Evolutionary conservation across 2,797 vertebrate genomes (phyloP), one percentile per base, ranked within the genome.

Genomic region (Crocidura indochinensis): DNA sequence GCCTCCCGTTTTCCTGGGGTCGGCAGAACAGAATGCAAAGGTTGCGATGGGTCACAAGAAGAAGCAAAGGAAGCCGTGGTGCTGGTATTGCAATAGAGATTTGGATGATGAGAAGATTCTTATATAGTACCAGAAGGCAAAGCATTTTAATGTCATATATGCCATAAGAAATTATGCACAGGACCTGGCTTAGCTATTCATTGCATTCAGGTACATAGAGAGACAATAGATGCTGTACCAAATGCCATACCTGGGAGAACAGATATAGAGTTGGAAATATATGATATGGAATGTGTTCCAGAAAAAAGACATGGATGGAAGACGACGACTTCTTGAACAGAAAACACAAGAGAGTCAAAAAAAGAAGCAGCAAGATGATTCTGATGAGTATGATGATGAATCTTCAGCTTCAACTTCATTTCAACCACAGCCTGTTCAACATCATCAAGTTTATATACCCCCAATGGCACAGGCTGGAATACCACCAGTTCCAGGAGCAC

Each of bases 181-280:
- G 99, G 99, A 83, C 99, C 99, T 78, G 99, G 99, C 24, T 98
- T 99, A 97, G 99, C 99, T 72, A 99, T 99, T 96, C 99, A 99
- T 92, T 99, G 99, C 96, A 99, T 99, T 99, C 99, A 99, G 99
- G 99, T 99, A 97, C 99, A 99, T 97, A 99, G 99, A 98, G 99
- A 99, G 97, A 99, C 99, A 2, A 99, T 99, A 97, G 99, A 99
- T 91, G 99, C 99, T 74, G 99, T 99, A 92, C 99, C 99, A 91
- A 99, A 99, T 97, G 99, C 99, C 65, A 99, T 99, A 97, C 99
- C 99, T 3, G 99, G 99, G 95, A 98, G 99, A 97, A 99, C 98
- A 72, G 99, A 99, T 81, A 99, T 99, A 74, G 99, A 99, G 96
- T 97, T 99, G 98, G 99, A 99, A 98, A 99, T 99, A 92, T 99